A percentile compares a stretch with the other conserved stretches of the same genome.
Conservation (phyloP, 2,113 vertebrate genomes). For the Piaya cayana region DNA sequence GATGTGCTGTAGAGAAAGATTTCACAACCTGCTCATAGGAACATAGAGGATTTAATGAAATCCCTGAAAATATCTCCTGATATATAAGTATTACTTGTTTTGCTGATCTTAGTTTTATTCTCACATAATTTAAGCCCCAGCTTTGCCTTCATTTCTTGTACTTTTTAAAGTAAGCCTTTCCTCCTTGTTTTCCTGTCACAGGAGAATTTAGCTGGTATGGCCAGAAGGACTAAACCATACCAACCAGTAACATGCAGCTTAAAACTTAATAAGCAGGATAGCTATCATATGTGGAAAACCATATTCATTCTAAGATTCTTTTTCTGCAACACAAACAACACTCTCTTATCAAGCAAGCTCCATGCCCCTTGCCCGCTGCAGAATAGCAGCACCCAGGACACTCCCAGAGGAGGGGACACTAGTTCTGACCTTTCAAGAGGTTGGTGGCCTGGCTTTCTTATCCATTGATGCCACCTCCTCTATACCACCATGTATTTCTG, state of each 20-base stretch:
- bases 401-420: fast-evolving
- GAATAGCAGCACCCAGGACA: not conserved
- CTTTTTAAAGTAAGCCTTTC: not conserved
- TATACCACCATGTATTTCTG: fast-evolving
- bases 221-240: not conserved
- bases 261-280: not conserved
- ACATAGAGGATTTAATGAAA: not conserved
- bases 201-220: not conserved
- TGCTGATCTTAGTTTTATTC: not conserved
- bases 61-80: not conserved
- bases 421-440: not conserved
- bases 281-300: fast-evolving
- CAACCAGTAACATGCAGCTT: not conserved
- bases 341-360: fast-evolving
- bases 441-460: not conserved
- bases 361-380: not conserved
- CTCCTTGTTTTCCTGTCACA: not conserved
- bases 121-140: not conserved
- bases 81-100: not conserved
- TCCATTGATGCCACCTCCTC: fast-evolving
- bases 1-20: not conserved
- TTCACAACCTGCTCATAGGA: not conserved
- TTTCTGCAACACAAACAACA: not conserved
- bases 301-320: not conserved
- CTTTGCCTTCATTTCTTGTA: not conserved